These are phyloP conservation scores for Agrilus cyanescens DNA, from an alignment of 2,888 invertebrate genomes.

Conservation along the genomic window DNA sequence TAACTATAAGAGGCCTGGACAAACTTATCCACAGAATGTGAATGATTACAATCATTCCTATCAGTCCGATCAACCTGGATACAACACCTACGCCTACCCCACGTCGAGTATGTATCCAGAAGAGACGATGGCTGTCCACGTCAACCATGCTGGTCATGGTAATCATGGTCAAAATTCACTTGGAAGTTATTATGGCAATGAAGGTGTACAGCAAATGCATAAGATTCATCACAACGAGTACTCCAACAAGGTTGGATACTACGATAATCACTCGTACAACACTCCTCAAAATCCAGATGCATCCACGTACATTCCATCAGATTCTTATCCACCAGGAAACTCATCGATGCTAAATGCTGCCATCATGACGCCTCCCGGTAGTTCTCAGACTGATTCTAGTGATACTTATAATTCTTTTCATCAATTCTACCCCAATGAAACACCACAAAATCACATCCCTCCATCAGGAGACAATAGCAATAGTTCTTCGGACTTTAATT, in stretches of 20 bases:
- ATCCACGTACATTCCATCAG: conserved; percentile 37
- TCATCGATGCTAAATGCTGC: conserved; percentile 39
- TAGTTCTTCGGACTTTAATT: conserved; percentile 90
- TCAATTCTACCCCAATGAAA: conserved; percentile 52
- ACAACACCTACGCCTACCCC: conserved; percentile 31
- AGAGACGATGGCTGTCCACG: conserved; percentile 24
- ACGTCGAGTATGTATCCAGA: conserved; percentile 28
- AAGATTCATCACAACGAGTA: conserved; percentile 28
- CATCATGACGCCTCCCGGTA: conserved; percentile 49
- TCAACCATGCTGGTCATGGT: conserved; percentile 23
- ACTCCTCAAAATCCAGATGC: conserved; percentile 37
- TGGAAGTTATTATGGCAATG: conserved; percentile 29
- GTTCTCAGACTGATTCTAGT: conserved; percentile 45
- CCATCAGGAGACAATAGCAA: conserved; percentile 68
- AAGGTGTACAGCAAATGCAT: conserved; percentile 27
- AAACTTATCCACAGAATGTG: conserved; percentile 24
- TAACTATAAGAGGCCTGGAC: conserved; percentile 36
- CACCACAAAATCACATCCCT: conserved; percentile 26
- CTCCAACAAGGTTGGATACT: conserved; percentile 37
- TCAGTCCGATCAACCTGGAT: conserved; percentile 26
- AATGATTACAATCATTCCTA: conserved; percentile 28
- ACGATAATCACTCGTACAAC: conserved; percentile 42
- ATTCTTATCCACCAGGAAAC: conserved; percentile 35
- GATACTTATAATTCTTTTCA: conserved; percentile 60
- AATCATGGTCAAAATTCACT: conserved; percentile 20